phyloP scores from a whole-genome alignment of 2,888 invertebrate species.

The Chrysodeixis includens region DNA sequence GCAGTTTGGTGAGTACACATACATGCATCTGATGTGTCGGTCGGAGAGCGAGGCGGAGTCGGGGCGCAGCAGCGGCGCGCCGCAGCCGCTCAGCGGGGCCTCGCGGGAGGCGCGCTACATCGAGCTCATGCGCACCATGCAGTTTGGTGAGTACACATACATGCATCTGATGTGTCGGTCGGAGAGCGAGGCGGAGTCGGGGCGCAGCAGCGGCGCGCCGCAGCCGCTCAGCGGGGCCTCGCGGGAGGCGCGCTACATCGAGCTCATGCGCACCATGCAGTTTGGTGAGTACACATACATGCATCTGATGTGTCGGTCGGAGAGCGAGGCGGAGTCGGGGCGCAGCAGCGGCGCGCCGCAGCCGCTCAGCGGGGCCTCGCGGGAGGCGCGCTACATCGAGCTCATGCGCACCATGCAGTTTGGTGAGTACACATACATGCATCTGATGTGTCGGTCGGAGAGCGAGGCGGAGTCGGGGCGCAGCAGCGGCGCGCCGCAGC shows the following conservation, averaged over 20 bases:
- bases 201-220: conserved; percentile 75
- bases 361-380: conserved; percentile 72
- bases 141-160: conserved; percentile 92
- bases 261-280: conserved; percentile 96
- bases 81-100: conserved; percentile 72
- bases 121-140: conserved; percentile 95
- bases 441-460: conserved; percentile 79
- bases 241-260: conserved; percentile 92
- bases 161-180: conserved; percentile 75
- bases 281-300: conserved; percentile 91
- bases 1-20: conserved; percentile 92
- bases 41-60: conserved; percentile 72
- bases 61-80: conserved; percentile 72
- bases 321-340: conserved; percentile 69
- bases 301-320: conserved; percentile 77
- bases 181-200: conserved; percentile 70
- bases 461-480: conserved; percentile 71
- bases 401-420: conserved; percentile 97
- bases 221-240: conserved; percentile 72
- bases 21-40: conserved; percentile 76
- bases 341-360: conserved; percentile 75
- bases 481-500: conserved; percentile 71
- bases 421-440: conserved; percentile 86
- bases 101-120: conserved; percentile 91
- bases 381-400: conserved; percentile 92